Evolutionary conservation across 2,113 vertebrate genomes (phyloP).

Genomic region (Hymenochirus boettgeri): DNA sequence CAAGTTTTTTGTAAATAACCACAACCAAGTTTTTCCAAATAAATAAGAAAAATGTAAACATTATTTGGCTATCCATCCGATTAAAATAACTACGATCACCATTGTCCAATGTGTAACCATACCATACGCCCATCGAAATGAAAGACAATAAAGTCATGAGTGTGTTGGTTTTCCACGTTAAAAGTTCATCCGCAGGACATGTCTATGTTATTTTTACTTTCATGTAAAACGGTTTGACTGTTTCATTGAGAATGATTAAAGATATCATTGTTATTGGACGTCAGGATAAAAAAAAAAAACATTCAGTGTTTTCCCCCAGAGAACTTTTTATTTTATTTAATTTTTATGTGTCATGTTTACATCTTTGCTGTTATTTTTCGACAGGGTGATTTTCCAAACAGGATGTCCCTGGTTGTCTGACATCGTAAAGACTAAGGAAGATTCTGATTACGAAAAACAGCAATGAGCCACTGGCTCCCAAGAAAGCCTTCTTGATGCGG

Average conservation of each 20-base stretch:
- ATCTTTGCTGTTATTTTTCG: constrained; percentile 48
- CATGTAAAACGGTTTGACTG: background rate
- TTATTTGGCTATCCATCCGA: no score
- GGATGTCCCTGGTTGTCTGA: constrained; percentile 78
- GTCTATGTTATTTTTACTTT: background rate
- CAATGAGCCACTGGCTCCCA: constrained; percentile 48
- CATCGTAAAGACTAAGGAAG: constrained; percentile 47
- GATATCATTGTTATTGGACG: no score
- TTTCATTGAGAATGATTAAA: no score
- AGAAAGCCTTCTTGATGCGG: constrained; percentile 48
- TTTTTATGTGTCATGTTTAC: constrained; percentile 45
- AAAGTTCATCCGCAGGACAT: background rate
- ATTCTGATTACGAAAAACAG: constrained; percentile 44
- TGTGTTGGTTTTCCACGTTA: constrained; percentile 5
- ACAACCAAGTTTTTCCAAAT: background rate
- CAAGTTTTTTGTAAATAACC: background rate
- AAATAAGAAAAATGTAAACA: constrained; percentile 3
- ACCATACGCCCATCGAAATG: constrained; percentile 5
- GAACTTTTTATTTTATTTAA: background rate
- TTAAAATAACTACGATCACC: no score
- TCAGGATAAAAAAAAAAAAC: background rate
- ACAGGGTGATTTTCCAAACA: constrained; percentile 72
- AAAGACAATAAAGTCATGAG: background rate
- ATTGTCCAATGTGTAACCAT: constrained; percentile 2
- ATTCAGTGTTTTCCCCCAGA: background rate